A percentile compares a stretch with the other conserved stretches of the same genome.
phyloP scores from a whole-genome alignment of 2,113 vertebrate species.

The Crotalus tigris region DNA sequence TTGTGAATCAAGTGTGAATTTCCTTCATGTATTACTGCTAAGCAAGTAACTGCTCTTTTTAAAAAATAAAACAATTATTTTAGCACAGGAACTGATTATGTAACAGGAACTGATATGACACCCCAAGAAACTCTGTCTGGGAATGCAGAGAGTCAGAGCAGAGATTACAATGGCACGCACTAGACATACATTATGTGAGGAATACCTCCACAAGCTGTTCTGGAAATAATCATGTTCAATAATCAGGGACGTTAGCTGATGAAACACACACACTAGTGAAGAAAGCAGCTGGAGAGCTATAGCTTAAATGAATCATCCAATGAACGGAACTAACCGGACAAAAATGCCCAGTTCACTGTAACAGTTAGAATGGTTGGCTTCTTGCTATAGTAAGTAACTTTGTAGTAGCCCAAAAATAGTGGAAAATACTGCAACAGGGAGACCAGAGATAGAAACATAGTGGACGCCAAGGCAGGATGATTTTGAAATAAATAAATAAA shows the following conservation, averaged over 20 bases:
- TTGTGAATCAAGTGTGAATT: neutral
- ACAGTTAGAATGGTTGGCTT: neutral
- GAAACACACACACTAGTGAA: neutral
- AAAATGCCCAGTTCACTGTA: neutral
- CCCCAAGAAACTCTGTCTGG: neutral
- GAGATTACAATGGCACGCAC: neutral
- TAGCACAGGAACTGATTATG: neutral
- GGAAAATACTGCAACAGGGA: neutral
- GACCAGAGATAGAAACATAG: neutral
- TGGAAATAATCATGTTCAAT: neutral
- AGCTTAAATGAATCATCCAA: neutral
- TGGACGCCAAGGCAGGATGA: neutral
- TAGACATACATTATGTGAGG: neutral
- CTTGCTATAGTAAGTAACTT: neutral
- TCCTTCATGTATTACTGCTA: neutral
- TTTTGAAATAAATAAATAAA: neutral
- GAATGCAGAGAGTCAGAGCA: neutral
- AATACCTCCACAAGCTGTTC: neutral
- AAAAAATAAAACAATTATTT: neutral
- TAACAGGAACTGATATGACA: neutral
- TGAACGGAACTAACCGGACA: neutral
- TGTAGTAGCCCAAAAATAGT: neutral
- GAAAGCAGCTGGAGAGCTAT: neutral
- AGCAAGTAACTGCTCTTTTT: neutral
- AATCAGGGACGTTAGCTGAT: neutral